Percentiles rank a stretch among this genome's conserved stretches.
These are phyloP conservation scores for Chironomus tepperi DNA, from an alignment of 1,140 invertebrate genomes.

Conservation along the genomic window DNA sequence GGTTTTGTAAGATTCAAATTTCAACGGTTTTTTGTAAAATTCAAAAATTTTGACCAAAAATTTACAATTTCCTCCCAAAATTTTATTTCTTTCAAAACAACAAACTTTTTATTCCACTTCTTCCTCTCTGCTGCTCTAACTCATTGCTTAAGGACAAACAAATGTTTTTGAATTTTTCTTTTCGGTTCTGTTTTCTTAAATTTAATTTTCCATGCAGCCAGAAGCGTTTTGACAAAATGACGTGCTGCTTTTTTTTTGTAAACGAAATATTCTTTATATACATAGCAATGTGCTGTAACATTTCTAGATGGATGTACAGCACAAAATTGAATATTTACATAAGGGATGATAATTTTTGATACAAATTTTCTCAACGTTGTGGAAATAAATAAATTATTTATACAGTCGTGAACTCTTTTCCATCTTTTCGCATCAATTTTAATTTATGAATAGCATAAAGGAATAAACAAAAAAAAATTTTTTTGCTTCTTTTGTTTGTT, in stretches of 20 bases:
- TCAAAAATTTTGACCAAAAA: not conserved
- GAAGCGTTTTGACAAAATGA: not conserved
- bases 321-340: slow-evolving; percentile 3
- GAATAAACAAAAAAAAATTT: too few species aligned
- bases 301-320: not conserved
- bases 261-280: not conserved
- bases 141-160: not conserved
- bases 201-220: not conserved
- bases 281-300: not conserved
- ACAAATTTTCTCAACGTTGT: not conserved
- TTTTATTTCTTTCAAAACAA: not conserved
- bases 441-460: too few species aligned
- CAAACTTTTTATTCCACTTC: not conserved
- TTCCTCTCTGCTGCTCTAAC: not conserved
- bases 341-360: slow-evolving; percentile 1
- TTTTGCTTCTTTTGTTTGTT: too few species aligned
- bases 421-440: too few species aligned
- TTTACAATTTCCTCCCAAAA: not conserved
- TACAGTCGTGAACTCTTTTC: not conserved
- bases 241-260: not conserved
- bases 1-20: too few species aligned
- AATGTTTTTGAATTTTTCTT: not conserved
- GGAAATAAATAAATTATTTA: not conserved
- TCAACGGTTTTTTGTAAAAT: too few species aligned
- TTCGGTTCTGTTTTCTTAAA: not conserved